A percentile compares a stretch with the other conserved stretches of the same genome.
phyloP scores from a whole-genome alignment of 2,113 vertebrate species.

The Prochilodus magdalenae region DNA sequence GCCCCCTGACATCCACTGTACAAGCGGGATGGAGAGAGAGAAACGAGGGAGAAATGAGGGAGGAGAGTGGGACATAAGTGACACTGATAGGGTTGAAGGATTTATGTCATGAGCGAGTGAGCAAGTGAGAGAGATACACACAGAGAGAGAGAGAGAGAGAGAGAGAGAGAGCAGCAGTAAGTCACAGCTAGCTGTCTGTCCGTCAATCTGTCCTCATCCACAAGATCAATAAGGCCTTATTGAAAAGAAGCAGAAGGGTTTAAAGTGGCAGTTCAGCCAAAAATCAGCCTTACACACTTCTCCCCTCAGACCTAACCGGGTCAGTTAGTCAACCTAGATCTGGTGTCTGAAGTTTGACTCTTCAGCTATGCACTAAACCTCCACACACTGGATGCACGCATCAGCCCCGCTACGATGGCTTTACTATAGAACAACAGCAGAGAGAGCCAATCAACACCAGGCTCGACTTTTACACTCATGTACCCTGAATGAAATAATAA shows the following conservation, averaged over 20 bases:
- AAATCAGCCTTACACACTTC: background rate
- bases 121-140: constrained; percentile 45
- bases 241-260: constrained; percentile 46
- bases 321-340: background rate
- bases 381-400: too few relatives aligned
- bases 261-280: background rate
- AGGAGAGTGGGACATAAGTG: constrained; percentile 60
- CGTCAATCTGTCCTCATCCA: constrained; percentile 24
- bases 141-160: constrained; percentile 20
- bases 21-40: constrained; percentile 62
- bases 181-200: constrained; percentile 42
- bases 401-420: too few relatives aligned
- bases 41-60: constrained; percentile 48
- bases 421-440: too few relatives aligned
- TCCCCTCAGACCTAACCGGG: background rate
- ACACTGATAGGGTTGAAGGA: constrained; percentile 65
- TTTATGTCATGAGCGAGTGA: constrained; percentile 53
- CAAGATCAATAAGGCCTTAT: constrained; percentile 36
- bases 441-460: too few relatives aligned
- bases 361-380: background rate
- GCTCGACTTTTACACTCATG: too few relatives aligned
- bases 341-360: background rate
- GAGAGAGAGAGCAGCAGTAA: constrained; percentile 38
- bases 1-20: constrained; percentile 70
- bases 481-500: too few relatives aligned